Conservation (phyloP, 2,888 invertebrate genomes). For the Incurvaria masculella region DNA sequence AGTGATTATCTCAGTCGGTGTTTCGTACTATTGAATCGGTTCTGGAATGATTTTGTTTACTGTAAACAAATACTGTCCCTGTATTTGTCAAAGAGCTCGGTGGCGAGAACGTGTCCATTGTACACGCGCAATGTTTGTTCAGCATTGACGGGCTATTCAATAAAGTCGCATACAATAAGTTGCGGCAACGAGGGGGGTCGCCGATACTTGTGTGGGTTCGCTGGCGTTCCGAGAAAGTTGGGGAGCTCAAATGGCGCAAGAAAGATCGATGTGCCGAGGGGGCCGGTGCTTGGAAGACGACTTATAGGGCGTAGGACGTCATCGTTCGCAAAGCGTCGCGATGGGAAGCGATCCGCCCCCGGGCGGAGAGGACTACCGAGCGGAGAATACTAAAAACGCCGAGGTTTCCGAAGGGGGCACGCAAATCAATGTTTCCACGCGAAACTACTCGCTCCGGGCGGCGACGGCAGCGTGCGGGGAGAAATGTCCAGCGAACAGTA, state of each 20-base stretch:
- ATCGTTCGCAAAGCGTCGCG: neutral
- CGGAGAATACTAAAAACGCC: neutral
- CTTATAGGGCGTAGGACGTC: neutral
- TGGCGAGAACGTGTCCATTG: neutral
- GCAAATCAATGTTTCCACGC: no score
- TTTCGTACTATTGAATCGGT: neutral
- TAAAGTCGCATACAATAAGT: neutral
- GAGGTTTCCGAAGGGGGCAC: neutral
- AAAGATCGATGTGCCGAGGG: neutral
- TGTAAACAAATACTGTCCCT: neutral
- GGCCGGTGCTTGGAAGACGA: neutral
- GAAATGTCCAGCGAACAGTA: conserved; percentile 38
- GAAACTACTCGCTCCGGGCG: neutral
- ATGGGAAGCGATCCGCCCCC: neutral
- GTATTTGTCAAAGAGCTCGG: neutral
- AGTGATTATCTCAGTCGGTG: neutral
- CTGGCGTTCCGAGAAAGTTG: neutral
- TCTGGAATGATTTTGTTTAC: neutral
- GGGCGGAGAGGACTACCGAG: neutral
- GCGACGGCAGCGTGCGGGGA: conserved; percentile 35
- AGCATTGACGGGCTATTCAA: neutral
- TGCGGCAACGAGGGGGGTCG: neutral
- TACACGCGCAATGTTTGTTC: neutral
- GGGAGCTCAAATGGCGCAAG: neutral
- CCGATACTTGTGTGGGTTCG: neutral